A percentile compares a stretch with the other conserved stretches of the same genome.
These are phyloP conservation scores for Phalacrocorax brasilianus DNA, from an alignment of 2,113 vertebrate genomes.

Conservation along the genomic window DNA sequence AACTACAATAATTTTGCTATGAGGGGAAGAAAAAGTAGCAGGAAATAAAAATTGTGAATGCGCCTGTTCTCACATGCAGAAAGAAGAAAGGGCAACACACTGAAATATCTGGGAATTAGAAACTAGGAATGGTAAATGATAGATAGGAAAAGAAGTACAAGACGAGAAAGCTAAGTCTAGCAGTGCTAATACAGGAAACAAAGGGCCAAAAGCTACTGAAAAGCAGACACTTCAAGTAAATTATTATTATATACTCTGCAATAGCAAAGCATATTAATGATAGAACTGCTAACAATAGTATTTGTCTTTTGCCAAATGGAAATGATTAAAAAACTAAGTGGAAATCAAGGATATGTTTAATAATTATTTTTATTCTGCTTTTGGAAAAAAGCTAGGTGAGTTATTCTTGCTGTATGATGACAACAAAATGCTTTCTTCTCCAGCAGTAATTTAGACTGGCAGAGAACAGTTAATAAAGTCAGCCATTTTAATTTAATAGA, in stretches of 20 bases:
- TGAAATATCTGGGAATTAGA: neutral
- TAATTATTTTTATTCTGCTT: neutral
- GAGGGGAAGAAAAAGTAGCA: neutral
- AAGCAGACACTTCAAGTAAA: neutral
- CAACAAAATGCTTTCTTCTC: slow-evolving; percentile 7
- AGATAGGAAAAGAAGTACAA: neutral
- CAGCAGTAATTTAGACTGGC: neutral
- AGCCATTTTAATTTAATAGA: slow-evolving; percentile 23
- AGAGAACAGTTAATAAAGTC: neutral
- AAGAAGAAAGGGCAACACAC: neutral
- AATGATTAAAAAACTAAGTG: neutral
- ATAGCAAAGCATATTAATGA: neutral
- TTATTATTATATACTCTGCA: neutral
- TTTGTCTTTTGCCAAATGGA: slow-evolving; percentile 11
- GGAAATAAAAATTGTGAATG: neutral
- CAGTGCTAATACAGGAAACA: neutral
- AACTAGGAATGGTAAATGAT: neutral
- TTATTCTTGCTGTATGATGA: neutral
- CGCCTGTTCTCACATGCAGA: neutral
- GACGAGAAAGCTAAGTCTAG: neutral
- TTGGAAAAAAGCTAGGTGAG: neutral
- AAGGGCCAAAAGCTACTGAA: neutral
- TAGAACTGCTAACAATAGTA: neutral
- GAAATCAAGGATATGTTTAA: neutral
- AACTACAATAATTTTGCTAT: neutral